These are phyloP conservation scores for Apis florea DNA, from an alignment of 1,140 invertebrate genomes.

Conservation along the genomic window DNA sequence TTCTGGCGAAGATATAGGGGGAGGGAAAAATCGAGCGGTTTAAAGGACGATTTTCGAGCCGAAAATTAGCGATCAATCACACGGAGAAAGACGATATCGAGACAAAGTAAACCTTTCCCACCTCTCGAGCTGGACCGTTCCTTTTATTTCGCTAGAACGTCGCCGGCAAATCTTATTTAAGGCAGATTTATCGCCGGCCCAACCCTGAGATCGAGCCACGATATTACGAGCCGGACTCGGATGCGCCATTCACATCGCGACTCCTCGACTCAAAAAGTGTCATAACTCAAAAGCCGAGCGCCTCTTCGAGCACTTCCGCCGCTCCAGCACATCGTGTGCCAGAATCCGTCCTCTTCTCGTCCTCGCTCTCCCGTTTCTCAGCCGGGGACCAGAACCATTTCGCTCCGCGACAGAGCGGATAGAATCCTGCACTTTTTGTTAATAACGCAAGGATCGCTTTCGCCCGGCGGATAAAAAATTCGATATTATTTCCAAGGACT, in stretches of 20 bases:
- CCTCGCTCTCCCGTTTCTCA: background rate
- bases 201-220: conserved; percentile 69
- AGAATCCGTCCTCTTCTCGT: conserved; percentile 61
- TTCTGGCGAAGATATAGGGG: too few relatives aligned
- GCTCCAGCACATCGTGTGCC: conserved; percentile 71
- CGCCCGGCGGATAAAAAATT: conserved; percentile 28
- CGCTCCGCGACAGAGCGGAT: conserved; percentile 20
- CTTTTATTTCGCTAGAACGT: conserved; percentile 71
- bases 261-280: conserved; percentile 76
- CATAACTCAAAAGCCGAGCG: conserved; percentile 76
- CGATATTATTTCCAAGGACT: background rate
- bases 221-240: conserved; percentile 75
- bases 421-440: conserved; percentile 53
- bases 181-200: conserved; percentile 71
- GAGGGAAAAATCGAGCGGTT: too few relatives aligned
- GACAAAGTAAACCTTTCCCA: conserved; percentile 15
- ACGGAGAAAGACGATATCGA: conserved; percentile 19
- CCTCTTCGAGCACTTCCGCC: conserved; percentile 72
- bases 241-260: conserved; percentile 74
- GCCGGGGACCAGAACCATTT: conserved; percentile 5
- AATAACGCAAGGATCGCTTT: conserved; percentile 37
- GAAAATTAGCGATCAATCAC: conserved; percentile 3
- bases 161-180: conserved; percentile 76
- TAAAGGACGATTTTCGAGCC: too few relatives aligned
- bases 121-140: conserved; percentile 11